Evolutionary conservation across 2,888 invertebrate genomes (phyloP), one percentile per base, ranked within the genome.

Genomic region (Pyrrhia umbra): DNA sequence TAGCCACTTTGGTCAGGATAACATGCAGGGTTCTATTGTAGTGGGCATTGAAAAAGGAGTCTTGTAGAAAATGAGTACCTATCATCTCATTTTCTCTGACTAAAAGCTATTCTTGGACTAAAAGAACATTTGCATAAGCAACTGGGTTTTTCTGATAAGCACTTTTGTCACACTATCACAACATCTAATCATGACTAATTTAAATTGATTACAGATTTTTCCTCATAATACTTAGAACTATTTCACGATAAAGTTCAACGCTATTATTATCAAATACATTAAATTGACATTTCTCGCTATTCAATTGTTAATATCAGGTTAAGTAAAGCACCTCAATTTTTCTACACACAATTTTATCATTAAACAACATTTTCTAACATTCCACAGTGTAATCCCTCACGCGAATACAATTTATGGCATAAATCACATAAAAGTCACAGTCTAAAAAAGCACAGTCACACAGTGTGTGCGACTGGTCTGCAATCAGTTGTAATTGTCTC

Each of bases 401-500:
- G 88, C 84, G 56, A 88, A 88, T 77, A 79, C 80, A 82, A 83
- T 86, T 86, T 87, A 85, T 84, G 79, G 71, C 89, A 88, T 89
- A 90, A 86, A 85, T 88, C 88, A 89, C 87, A 79, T 58, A 71
- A 76, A 70, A 70, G 59, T 62, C 65, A 70, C 61, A 66, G 75
- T 54, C 62, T 78, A 74, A 81, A 82, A 81, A 68, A 68, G 65
- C 58, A 40, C 68, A 72, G 74, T 78, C 77, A 78, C 83, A 84
- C 85, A 84, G 61, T 81, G 75, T 75, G 68, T 70, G 81, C 81
- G 89, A 87, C 92, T 88, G 81, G 87, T 90, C 91, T 88, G 88
- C 86, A 92, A 94, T 94, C 90, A 88, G 78, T 67, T 77, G 88
- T 90, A 90, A 93, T 93, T 90, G 90, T 90, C 89, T 86, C 89